phyloP scores from a whole-genome alignment of 2,113 vertebrate species.

The Hypomesus transpacificus region DNA sequence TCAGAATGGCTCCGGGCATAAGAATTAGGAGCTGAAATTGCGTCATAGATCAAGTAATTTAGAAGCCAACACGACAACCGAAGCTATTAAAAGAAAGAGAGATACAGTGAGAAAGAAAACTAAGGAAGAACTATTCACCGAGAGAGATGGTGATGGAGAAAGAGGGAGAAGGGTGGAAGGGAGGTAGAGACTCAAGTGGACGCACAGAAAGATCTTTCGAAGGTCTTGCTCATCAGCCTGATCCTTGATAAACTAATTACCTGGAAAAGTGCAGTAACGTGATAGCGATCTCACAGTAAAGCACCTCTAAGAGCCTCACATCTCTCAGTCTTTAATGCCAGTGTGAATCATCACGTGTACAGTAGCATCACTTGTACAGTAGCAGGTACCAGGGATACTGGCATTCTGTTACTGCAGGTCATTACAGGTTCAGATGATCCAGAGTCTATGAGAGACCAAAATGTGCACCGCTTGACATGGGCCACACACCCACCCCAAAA shows the following conservation, averaged over 20 bases:
- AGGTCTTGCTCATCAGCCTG: conserved; percentile 2
- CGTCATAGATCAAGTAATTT: conserved; percentile 31
- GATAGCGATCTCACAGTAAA: conserved; percentile 29
- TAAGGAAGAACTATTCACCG: not conserved
- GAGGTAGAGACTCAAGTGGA: not conserved
- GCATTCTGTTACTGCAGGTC: not conserved
- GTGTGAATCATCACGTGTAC: no score
- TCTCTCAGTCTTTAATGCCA: not conserved
- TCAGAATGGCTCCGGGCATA: conserved; percentile 34
- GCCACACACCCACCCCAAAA: no score
- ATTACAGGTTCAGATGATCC: no score
- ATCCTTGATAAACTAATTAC: conserved; percentile 19
- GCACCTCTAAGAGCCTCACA: not conserved
- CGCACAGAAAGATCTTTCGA: no score
- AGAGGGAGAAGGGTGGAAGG: not conserved
- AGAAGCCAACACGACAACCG: conserved; percentile 2
- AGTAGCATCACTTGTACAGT: no score
- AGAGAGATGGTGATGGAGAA: not conserved
- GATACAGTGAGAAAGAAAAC: not conserved
- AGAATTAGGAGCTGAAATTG: conserved; percentile 24
- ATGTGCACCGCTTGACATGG: no score
- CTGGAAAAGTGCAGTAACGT: conserved; percentile 18
- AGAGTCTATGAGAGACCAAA: no score
- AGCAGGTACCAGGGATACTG: no score
- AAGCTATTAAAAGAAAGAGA: not conserved